phyloP scores from a whole-genome alignment of 1,140 invertebrate genomes.

The Chelonus insularis region DNA sequence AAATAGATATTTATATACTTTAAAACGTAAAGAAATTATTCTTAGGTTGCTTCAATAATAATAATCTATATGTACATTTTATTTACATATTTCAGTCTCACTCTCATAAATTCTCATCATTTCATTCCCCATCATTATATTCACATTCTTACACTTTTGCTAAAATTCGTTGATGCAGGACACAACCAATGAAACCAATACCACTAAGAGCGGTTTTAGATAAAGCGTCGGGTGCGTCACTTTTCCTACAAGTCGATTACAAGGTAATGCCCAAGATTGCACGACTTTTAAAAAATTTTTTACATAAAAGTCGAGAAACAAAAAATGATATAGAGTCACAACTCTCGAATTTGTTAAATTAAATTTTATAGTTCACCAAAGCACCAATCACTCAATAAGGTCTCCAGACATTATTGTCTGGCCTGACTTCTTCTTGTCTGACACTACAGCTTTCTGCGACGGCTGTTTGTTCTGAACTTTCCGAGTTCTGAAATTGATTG shows the following conservation, averaged over 20 bases:
- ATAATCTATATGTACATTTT: slow-evolving; percentile 20
- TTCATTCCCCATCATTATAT: background rate
- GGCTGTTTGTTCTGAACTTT: slow-evolving; percentile 49
- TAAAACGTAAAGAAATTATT: slow-evolving; percentile 14
- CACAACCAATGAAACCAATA: slow-evolving; percentile 21
- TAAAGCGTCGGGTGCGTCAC: background rate
- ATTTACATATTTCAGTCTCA: slow-evolving; percentile 24
- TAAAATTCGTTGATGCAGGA: slow-evolving; percentile 20
- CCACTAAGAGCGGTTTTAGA: background rate
- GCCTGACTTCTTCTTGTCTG: slow-evolving; percentile 57
- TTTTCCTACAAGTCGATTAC: slow-evolving; percentile 11
- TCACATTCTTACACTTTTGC: background rate
- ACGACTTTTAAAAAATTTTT: background rate
- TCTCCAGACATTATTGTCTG: slow-evolving; percentile 59
- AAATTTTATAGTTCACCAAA: background rate
- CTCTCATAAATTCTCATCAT: slow-evolving; percentile 19
- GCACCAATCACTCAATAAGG: slow-evolving; percentile 46
- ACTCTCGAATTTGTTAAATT: background rate
- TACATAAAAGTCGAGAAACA: background rate
- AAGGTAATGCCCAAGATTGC: slow-evolving; percentile 22
- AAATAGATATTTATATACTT: slow-evolving; percentile 29
- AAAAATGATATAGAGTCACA: background rate
- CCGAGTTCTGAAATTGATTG: slow-evolving; percentile 75
- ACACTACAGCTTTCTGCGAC: slow-evolving; percentile 55
- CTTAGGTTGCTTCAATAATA: background rate